Evolutionary conservation across 35 echinoderm and acorn worm species (phyloP).

Genomic region (Lytechinus pictus): DNA sequence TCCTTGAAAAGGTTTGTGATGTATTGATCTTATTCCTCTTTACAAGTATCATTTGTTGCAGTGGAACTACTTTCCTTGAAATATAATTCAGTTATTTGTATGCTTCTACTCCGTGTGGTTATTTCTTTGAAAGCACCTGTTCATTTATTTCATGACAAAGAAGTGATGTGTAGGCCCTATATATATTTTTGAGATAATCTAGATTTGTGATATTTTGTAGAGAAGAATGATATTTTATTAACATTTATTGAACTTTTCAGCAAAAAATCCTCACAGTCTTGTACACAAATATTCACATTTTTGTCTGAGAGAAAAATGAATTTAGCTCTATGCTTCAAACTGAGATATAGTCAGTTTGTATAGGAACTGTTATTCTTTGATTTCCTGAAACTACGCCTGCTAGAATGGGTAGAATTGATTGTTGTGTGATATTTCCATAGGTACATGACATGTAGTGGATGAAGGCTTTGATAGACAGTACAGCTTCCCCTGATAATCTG

Average conservation of each 20-base stretch:
- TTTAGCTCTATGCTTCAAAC: background rate
- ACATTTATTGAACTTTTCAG: background rate
- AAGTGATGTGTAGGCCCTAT: background rate
- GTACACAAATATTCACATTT: background rate
- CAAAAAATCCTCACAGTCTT: too few relatives aligned
- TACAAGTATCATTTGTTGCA: background rate
- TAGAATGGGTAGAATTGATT: background rate
- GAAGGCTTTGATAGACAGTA: background rate
- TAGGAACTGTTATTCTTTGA: background rate
- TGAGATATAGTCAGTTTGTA: background rate
- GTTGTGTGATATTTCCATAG: constrained; percentile 18
- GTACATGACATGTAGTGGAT: background rate
- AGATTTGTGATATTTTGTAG: background rate
- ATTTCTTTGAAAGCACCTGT: background rate
- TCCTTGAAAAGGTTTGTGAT: background rate
- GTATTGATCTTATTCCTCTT: background rate
- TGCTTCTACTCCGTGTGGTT: background rate
- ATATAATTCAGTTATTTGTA: background rate
- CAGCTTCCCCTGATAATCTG: background rate
- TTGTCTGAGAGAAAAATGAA: background rate
- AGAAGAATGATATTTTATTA: background rate
- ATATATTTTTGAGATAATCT: background rate
- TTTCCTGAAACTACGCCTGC: background rate
- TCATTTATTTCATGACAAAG: background rate
- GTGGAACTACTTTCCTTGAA: background rate